Conservation (phyloP, 2,888 invertebrate genomes). For the Diarsia mendica region DNA sequence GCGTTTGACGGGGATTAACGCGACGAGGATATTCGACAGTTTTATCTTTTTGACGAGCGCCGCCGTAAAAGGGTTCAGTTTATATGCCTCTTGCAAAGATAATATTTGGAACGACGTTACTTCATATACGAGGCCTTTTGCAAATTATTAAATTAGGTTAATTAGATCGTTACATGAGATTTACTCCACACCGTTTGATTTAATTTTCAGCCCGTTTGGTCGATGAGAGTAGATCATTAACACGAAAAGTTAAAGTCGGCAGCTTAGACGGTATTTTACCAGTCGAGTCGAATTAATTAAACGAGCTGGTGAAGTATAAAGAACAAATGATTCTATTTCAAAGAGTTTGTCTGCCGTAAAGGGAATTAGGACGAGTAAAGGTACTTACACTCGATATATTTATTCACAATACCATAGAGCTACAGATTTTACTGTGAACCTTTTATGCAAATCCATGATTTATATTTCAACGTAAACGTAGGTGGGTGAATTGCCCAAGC, state of each 20-base stretch:
- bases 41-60: conserved; percentile 70
- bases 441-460: neutral
- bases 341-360: neutral
- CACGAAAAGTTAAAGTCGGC: conserved; percentile 4
- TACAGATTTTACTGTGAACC: neutral
- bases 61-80: conserved; percentile 61
- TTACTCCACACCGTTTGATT: conserved; percentile 21
- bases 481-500: no score
- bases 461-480: neutral
- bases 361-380: neutral
- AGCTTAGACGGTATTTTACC: neutral
- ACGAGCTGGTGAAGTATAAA: neutral
- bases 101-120: conserved; percentile 55
- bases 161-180: conserved; percentile 35
- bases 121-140: conserved; percentile 44
- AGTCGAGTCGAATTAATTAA: neutral
- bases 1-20: conserved; percentile 81
- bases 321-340: neutral
- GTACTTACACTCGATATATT: neutral
- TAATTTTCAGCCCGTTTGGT: conserved; percentile 33
- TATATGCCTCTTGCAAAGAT: conserved; percentile 60
- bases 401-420: neutral
- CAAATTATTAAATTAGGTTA: conserved; percentile 56
- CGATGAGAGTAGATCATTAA: conserved; percentile 9
- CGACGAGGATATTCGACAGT: conserved; percentile 71